phyloP scores from a whole-genome alignment of 2,113 vertebrate species.

The Tragelaphus scriptus region DNA sequence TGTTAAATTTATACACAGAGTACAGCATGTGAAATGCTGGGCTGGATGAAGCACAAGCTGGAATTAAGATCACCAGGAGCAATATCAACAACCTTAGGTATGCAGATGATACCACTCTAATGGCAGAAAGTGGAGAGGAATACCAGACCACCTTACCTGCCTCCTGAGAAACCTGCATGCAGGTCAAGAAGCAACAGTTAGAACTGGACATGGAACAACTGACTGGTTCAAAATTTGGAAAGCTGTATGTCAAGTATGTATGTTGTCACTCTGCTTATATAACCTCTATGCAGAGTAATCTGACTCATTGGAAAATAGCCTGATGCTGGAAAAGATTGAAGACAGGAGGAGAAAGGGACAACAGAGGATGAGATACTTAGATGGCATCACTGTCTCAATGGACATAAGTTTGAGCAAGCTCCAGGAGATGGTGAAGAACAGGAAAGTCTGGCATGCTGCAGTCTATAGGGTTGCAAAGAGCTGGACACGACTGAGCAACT shows the following conservation, averaged over 20 bases:
- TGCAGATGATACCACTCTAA: background rate
- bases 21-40: background rate
- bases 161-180: background rate
- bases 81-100: background rate
- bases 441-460: background rate
- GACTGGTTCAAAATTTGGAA: background rate
- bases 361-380: background rate
- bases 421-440: background rate
- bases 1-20: background rate
- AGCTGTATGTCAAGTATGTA: background rate
- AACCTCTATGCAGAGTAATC: background rate
- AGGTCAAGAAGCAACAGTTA: background rate
- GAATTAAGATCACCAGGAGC: background rate
- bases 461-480: background rate
- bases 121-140: background rate
- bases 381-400: background rate
- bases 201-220: background rate
- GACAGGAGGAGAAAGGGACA: background rate
- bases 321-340: background rate
- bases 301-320: background rate
- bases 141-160: background rate
- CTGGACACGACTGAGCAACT: rapidly evolving
- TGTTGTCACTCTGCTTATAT: background rate
- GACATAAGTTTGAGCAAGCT: background rate
- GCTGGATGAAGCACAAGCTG: background rate